These are phyloP conservation scores for Chlamydotis undulata DNA, from an alignment of 2,113 vertebrate species.

Conservation along the genomic window DNA sequence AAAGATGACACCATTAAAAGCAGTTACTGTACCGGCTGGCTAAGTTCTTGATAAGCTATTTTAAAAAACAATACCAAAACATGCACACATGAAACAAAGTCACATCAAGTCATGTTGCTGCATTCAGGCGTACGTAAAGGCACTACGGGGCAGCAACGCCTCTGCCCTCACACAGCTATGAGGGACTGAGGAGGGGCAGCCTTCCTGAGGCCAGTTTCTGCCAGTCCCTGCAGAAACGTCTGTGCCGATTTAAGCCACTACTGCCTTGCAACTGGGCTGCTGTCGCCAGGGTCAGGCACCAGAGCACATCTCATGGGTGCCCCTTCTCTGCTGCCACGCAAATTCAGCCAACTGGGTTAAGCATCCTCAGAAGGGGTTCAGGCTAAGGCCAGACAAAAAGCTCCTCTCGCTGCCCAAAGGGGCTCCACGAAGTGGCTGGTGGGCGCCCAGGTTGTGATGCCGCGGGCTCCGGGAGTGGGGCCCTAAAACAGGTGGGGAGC, in stretches of 20 bases:
- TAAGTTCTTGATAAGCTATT: neutral
- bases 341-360: neutral
- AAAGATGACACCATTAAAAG: neutral
- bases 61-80: neutral
- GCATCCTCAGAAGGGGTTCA: neutral
- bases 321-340: neutral
- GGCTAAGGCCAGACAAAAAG: neutral
- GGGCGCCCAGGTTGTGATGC: accelerated
- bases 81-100: accelerated
- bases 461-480: neutral
- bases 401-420: neutral
- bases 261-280: neutral
- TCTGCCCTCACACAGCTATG: accelerated
- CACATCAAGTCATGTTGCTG: accelerated
- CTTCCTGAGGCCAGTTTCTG: neutral
- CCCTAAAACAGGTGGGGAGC: neutral
- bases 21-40: neutral
- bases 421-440: neutral
- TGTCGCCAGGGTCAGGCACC: accelerated
- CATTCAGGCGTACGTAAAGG: accelerated
- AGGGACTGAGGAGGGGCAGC: neutral
- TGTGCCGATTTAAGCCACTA: neutral
- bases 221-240: neutral
- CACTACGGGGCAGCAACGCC: neutral
- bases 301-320: neutral